Evolutionary conservation across 64 coral and sea anemone genomes (phyloP), one percentile per base, ranked within the genome.

Genomic region (Montipora sp.): DNA sequence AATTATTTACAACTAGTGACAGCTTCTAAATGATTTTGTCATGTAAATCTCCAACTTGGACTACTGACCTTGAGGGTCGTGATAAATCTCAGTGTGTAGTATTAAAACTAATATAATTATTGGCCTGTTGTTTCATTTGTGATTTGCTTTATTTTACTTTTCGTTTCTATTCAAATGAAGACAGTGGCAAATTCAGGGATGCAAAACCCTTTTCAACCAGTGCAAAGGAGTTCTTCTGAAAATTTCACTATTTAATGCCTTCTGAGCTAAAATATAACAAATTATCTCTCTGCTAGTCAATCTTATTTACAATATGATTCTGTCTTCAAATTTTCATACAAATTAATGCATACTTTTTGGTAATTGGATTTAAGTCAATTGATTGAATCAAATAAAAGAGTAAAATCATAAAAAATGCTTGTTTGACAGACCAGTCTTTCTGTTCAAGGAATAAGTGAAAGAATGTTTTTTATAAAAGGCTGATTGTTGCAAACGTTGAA

Each of bases 301-400:
- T 60, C 9, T 53, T 81, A 81, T 81, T 81, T 81, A 81, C 79
- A 81, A 60, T 47, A 20, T 81, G 20, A 44, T 61, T 81, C 24
- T 6, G 53, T 14, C 24, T 60, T 81, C 20, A 81, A 36, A 21
- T 21, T 27, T 60, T 60, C 55, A 5, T 44, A 60, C 79, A 81
- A 60, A 22, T 27, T 81, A 57, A 81, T 61, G 27, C 45, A 21
- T 4, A 71, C 20, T 15, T 14, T 14, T 63, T 7, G 20, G 1
- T 19, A 71, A 15, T 22, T 7, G 20, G 19, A 49, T 19, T 49
- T 77, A 9, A 46, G 8, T 47, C 44, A 47, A 47, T 13, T 45
- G 23, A 77, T 77, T 77, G 0, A 16, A n/a, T 49, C 36, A 36
- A 36, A 36, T 36, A 36, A 78, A 78, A 48, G 15, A n/a, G 4